Evolutionary conservation across 30 jellyfish, hydroid and myxozoan genomes (phyloP).

Genomic region (Aurelia sp.): DNA sequence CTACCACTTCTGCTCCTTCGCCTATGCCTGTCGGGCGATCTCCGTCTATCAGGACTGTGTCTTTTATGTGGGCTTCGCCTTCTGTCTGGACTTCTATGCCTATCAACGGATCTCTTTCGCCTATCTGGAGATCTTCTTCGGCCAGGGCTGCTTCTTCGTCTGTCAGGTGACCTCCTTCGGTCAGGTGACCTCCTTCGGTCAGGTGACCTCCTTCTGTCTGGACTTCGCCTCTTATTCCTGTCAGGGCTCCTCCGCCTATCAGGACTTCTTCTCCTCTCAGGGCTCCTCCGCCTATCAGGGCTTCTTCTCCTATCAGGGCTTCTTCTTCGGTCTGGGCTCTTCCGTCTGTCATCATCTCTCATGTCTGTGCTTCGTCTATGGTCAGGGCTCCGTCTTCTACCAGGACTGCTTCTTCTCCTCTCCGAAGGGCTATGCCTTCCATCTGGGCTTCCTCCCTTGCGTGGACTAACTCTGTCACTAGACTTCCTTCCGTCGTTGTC

Average conservation of each 20-base stretch:
- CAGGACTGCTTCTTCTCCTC: background rate
- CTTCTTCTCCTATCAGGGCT: constrained; percentile 70
- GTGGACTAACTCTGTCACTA: constrained; percentile 3
- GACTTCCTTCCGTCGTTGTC: background rate
- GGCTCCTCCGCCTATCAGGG: constrained; percentile 68
- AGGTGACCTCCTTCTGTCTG: constrained; percentile 42
- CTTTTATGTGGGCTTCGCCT: constrained; percentile 24
- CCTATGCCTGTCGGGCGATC: constrained; percentile 47
- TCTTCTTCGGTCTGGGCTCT: constrained; percentile 45
- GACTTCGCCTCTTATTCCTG: constrained; percentile 40
- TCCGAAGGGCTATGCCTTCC: background rate
- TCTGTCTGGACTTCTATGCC: constrained; percentile 53
- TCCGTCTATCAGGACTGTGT: constrained; percentile 47
- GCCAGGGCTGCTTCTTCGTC: constrained; percentile 62
- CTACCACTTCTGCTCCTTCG: constrained; percentile 70
- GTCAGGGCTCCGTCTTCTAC: background rate
- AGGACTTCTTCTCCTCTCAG: constrained; percentile 43
- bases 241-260: constrained; percentile 43
- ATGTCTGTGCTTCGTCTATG: background rate
- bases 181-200: constrained; percentile 51
- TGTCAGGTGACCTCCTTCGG: constrained; percentile 12
- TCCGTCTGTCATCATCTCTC: constrained; percentile 15
- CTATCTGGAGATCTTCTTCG: constrained; percentile 52
- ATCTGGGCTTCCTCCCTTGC: constrained; percentile 1
- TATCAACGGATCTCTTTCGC: constrained; percentile 30